phyloP scores from a whole-genome alignment of 2,797 vertebrate genomes.

The Melanotaenia pygmaea region DNA sequence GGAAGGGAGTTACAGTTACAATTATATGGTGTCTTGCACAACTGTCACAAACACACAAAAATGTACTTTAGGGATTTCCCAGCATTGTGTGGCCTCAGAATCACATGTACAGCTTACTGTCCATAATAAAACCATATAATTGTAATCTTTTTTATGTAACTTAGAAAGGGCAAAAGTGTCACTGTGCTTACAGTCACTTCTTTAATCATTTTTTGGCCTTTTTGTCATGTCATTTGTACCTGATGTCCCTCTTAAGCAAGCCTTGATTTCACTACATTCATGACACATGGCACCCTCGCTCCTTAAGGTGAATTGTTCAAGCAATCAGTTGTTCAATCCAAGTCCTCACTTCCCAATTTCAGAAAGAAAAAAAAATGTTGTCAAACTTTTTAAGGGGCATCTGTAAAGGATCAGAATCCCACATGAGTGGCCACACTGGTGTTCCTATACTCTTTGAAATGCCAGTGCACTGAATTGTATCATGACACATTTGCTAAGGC shows the following conservation, averaged over 20 bases:
- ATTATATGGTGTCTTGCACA: background rate
- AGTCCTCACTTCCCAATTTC: no score
- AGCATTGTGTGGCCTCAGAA: background rate
- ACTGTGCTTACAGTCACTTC: background rate
- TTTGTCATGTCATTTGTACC: constrained; percentile 18
- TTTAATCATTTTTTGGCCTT: constrained; percentile 24
- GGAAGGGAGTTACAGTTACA: background rate
- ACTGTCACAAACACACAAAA: background rate
- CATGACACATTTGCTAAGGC: no score
- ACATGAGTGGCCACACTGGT: no score
- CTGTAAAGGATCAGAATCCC: no score
- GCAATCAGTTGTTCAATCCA: background rate
- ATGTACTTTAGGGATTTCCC: constrained; percentile 3
- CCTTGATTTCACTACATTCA: constrained; percentile 10
- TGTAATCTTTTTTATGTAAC: background rate
- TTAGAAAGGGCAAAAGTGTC: background rate
- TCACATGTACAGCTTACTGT: background rate
- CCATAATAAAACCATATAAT: constrained; percentile 12
- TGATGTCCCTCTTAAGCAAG: background rate
- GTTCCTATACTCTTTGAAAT: no score
- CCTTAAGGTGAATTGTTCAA: constrained; percentile 7
- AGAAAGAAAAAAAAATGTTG: no score
- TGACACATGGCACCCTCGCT: background rate
- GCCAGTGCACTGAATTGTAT: no score
- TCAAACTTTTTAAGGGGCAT: no score